Percentiles rank a stretch among this genome's conserved stretches.
Conservation (phyloP, 35 echinoderm and acorn worm genomes). For the Amphiura filiformis region DNA sequence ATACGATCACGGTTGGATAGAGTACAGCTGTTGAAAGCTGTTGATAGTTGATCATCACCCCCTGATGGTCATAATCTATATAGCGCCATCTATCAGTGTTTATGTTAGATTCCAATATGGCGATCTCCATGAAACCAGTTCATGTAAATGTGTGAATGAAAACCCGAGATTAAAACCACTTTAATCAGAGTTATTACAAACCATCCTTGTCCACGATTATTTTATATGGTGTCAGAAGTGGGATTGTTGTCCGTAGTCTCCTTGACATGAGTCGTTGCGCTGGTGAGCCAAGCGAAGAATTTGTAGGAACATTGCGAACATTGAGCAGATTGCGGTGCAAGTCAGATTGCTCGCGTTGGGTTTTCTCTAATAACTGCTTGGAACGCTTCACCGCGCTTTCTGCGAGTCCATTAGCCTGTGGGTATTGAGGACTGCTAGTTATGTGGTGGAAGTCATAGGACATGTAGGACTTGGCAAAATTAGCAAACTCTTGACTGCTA, state of each 20-base stretch:
- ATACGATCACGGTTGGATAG: no score
- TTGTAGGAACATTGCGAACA: slow-evolving; percentile 21
- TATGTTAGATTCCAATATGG: no score
- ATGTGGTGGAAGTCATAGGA: neutral
- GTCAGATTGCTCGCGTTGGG: slow-evolving; percentile 31
- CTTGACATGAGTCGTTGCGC: slow-evolving; percentile 40
- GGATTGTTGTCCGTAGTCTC: slow-evolving; percentile 33
- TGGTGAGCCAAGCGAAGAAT: slow-evolving; percentile 33
- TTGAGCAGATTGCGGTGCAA: slow-evolving; percentile 53
- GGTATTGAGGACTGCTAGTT: neutral
- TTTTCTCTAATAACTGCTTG: slow-evolving; percentile 51
- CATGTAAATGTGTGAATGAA: no score
- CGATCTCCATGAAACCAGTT: no score
- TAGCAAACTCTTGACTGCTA: neutral
- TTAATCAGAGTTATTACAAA: no score
- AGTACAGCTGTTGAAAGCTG: no score
- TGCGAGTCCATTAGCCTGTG: slow-evolving; percentile 22
- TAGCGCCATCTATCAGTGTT: no score
- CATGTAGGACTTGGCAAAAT: slow-evolving; percentile 20
- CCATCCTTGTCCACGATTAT: no score
- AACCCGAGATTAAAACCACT: no score
- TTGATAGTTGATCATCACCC: no score
- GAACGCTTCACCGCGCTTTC: slow-evolving; percentile 20
- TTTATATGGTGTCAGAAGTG: no score
- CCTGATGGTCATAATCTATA: no score